Evolutionary conservation across 2,888 invertebrate genomes (phyloP), one percentile per base, ranked within the genome.

Genomic region (Calliphora vomitoria): DNA sequence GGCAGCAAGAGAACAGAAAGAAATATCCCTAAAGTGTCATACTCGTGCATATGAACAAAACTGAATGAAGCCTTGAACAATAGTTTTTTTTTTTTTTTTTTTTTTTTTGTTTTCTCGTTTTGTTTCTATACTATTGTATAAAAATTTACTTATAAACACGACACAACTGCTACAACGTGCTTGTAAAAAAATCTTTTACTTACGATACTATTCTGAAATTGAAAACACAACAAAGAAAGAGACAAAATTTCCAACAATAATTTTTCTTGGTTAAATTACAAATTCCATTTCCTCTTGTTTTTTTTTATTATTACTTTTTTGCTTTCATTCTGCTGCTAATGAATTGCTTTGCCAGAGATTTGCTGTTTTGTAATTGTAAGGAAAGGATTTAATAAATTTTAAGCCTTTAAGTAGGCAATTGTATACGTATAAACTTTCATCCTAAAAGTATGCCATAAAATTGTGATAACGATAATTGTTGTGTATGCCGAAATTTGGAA

Each of bases 361-460:
- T 69, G 47, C 68, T 62, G 20, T 71, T 62, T 81, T 44, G 38
- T 79, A 25, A 35, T 15, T 44, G 13, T 31, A 78, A 50, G 20
- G 64, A 68, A 76, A 64, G 64, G 75, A 20, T 83, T 86, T 80
- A 55, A 64, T 75, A 72, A 74, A 82, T 82, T 76, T 81, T 85
- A 69, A 84, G 84, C 78, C 66, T 82, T 82, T 74, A 85, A 87
- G 76, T 82, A 47, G 62, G 72, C 78, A 82, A 60, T 79, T 79
- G 62, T 82, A 47, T 84, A 66, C 50, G 31, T 60, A 75, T 82
- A 71, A 82, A 83, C 4, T n/a, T 71, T 75, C 68, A 78, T 55
- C 84, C 82, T 75, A 74, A 74, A 82, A 85, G 68, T 69, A 85
- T 87, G 68, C 84, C 50, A 69, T 84, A 79, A 79, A 82, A 82